Conservation (phyloP, 1,140 invertebrate genomes). For the Aphidius gifuensis region DNA sequence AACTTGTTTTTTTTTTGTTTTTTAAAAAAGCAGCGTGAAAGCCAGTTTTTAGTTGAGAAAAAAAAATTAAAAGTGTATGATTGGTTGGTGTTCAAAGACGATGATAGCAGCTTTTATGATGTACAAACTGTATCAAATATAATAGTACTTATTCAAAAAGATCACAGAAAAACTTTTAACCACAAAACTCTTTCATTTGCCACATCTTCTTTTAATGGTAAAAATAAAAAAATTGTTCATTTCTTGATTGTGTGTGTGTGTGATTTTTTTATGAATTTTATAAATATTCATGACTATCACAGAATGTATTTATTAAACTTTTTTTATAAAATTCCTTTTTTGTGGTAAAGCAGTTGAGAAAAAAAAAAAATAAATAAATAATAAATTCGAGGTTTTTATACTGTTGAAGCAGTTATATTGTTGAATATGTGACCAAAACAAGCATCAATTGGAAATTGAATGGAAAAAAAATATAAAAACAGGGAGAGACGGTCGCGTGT, state of each 20-base stretch:
- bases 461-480: no score
- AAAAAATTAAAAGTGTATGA: slow-evolving; percentile 1
- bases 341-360: neutral
- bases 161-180: neutral
- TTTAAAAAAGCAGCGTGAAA: neutral
- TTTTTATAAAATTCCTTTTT: neutral
- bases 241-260: no score
- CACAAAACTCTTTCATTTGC: slow-evolving; percentile 1
- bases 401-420: neutral
- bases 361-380: neutral
- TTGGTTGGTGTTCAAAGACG: slow-evolving; percentile 11
- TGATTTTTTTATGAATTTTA: no score
- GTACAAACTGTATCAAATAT: neutral
- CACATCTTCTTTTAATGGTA: no score
- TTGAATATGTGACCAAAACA: neutral
- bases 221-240: no score
- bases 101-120: slow-evolving; percentile 1
- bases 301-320: no score
- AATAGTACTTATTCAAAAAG: neutral
- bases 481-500: neutral
- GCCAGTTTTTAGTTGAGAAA: neutral
- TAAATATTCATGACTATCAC: no score
- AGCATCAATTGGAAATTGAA: no score
- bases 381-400: no score
- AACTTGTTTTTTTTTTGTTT: no score